Base-by-base conservation (phyloP, 2,888 invertebrate genomes). In the Didymodactylos carnosus region DNA sequence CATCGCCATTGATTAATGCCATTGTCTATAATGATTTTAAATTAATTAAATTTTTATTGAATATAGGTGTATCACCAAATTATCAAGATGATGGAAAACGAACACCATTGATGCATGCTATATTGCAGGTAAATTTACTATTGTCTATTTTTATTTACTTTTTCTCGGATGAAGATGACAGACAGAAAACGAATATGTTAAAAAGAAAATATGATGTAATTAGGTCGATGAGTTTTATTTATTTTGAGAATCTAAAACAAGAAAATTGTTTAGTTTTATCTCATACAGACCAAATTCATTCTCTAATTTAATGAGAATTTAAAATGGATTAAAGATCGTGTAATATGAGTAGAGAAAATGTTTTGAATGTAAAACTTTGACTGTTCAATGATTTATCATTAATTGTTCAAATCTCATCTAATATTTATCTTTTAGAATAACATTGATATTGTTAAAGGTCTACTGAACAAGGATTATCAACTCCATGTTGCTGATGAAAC, bases 81-180 rank as follows among this genome's bases (percentile, higher is more conserved):
- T 62, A 72, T 75, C 76, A 80, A 80, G 86, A 86, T 78, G 84
- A 84, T 77, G 79, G 84, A 75, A 83, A 84, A 74, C 78, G 85
- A 72, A 84, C 86, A 39, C 83, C 86, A 23, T 78, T 86, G 75
- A 84, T 83, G n/a, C 84, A 86, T 78, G 86, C 86, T n/a, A 81
- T 84, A 19, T 10, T 19, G 16, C 29, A 62, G 62, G 62, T 62
- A 62, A 62, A 62, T 19, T 3, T 23, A 23, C 8, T 23, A 4
- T 3, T 10, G 25, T 23, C 10, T 23, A 23, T 49, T 49, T n/a
- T n/a, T n/a, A n/a, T n/a, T n/a, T n/a, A n/a, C n/a, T n/a, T n/a
- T n/a, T n/a, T n/a, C n/a, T n/a, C n/a, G n/a, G n/a, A n/a, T n/a
- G n/a, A n/a, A n/a, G n/a, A n/a, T n/a, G n/a, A n/a, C n/a, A n/a